Percentiles rank a stretch among this genome's conserved stretches.
Conservation (phyloP, 2,888 invertebrate species). For the Crepidodera aurea region DNA sequence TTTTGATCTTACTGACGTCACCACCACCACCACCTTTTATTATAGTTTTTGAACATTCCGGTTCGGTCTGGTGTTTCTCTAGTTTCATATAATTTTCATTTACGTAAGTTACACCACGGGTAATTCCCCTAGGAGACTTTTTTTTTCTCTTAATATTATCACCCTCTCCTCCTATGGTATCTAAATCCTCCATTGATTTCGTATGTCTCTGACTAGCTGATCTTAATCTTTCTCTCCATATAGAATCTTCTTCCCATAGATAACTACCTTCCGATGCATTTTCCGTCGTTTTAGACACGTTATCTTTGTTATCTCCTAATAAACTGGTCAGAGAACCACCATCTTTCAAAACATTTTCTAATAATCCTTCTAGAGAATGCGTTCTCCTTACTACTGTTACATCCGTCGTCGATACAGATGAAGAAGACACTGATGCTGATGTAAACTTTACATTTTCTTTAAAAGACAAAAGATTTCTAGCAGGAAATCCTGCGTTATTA, state of each 20-base stretch:
- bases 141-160: constrained; percentile 47
- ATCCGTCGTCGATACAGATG: no score
- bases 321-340: constrained; percentile 37
- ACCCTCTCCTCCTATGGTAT: constrained; percentile 62
- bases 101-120: constrained; percentile 80
- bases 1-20: constrained; percentile 53
- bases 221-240: constrained; percentile 83
- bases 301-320: constrained; percentile 35
- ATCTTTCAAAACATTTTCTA: constrained; percentile 64
- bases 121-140: constrained; percentile 60
- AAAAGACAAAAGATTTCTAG: constrained; percentile 61
- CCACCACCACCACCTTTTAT: constrained; percentile 62
- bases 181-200: constrained; percentile 83
- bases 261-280: constrained; percentile 68
- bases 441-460: constrained; percentile 54
- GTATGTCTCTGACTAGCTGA: constrained; percentile 83
- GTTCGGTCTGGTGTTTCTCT: constrained; percentile 52
- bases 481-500: constrained; percentile 63
- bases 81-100: constrained; percentile 71
- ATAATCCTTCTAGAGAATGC: constrained; percentile 67
- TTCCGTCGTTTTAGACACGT: constrained; percentile 20
- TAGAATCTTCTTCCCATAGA: constrained; percentile 83
- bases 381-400: constrained; percentile 62
- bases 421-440: constrained; percentile 27
- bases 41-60: constrained; percentile 63